A percentile compares a stretch with the other conserved stretches of the same genome.
Conservation (phyloP, 2,888 invertebrate genomes). For the Calliscelio sp. region DNA sequence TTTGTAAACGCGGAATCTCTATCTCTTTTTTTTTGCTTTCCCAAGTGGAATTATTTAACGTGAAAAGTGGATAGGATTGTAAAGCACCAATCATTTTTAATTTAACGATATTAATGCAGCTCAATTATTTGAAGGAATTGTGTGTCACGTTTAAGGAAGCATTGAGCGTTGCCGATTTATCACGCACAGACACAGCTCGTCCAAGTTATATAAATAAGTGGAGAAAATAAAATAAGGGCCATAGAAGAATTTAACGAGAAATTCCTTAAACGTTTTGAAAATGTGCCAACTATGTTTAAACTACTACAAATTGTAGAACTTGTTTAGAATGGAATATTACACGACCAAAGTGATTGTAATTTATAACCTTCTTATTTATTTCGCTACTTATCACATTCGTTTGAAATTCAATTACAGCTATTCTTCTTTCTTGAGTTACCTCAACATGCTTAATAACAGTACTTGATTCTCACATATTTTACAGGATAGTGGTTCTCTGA, state of each 20-base stretch:
- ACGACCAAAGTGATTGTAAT: neutral
- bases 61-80: no score
- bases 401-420: neutral
- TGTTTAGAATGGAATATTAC: constrained; percentile 43
- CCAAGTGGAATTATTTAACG: no score
- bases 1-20: no score
- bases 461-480: neutral
- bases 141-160: no score
- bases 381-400: constrained; percentile 6
- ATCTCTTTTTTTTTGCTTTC: no score
- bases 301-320: constrained; percentile 43
- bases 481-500: no score
- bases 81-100: no score
- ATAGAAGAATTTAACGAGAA: constrained; percentile 22
- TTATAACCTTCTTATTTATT: constrained; percentile 21
- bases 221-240: constrained; percentile 12
- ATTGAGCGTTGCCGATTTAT: no score
- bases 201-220: constrained; percentile 12
- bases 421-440: neutral
- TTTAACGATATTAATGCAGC: no score
- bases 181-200: neutral
- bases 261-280: constrained; percentile 42
- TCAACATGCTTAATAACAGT: neutral
- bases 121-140: no score
- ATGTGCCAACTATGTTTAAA: constrained; percentile 48